Conservation (phyloP, 2,797 vertebrate genomes). For the Chelon auratus region DNA sequence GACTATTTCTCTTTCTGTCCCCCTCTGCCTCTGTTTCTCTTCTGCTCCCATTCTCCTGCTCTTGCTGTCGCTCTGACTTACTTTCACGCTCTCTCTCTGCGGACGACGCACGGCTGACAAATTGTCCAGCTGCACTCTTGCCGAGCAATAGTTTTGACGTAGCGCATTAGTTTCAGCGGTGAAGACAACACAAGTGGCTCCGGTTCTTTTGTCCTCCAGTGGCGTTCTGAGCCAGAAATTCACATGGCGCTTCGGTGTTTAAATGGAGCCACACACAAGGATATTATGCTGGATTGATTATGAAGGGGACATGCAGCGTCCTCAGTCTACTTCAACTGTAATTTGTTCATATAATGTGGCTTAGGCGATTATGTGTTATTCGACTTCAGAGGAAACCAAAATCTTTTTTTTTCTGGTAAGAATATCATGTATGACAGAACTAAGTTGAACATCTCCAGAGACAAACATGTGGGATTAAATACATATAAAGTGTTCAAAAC, state of each 20-base stretch:
- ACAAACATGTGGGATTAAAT: conserved; percentile 43
- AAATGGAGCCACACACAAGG: conserved; percentile 54
- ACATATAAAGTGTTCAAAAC: conserved; percentile 22
- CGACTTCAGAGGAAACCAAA: conserved; percentile 49
- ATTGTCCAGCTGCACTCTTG: conserved; percentile 32
- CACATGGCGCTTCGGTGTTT: conserved; percentile 35
- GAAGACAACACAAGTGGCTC: conserved; percentile 49
- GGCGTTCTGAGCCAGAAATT: conserved; percentile 37
- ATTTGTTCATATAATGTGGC: conserved; percentile 48
- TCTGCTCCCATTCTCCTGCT: conserved; percentile 29
- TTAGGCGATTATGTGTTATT: conserved; percentile 50
- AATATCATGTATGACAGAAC: conserved; percentile 44
- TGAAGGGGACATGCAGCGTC: conserved; percentile 24
- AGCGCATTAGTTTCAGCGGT: conserved; percentile 36
- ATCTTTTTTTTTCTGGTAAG: conserved; percentile 46
- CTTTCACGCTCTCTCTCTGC: conserved; percentile 26
- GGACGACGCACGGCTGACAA: conserved; percentile 52
- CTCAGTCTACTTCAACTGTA: conserved; percentile 18
- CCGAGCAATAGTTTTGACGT: conserved; percentile 12
- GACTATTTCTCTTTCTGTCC: conserved; percentile 37
- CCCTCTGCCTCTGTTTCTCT: conserved; percentile 25
- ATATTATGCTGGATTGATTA: conserved; percentile 44
- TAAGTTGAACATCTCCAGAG: conserved; percentile 33
- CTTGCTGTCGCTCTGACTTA: conserved; percentile 38
- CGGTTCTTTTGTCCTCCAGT: conserved; percentile 40